Evolutionary conservation across 2,113 vertebrate species (phyloP), one percentile per base, ranked within the genome.

Genomic region (Menura novaehollandiae): DNA sequence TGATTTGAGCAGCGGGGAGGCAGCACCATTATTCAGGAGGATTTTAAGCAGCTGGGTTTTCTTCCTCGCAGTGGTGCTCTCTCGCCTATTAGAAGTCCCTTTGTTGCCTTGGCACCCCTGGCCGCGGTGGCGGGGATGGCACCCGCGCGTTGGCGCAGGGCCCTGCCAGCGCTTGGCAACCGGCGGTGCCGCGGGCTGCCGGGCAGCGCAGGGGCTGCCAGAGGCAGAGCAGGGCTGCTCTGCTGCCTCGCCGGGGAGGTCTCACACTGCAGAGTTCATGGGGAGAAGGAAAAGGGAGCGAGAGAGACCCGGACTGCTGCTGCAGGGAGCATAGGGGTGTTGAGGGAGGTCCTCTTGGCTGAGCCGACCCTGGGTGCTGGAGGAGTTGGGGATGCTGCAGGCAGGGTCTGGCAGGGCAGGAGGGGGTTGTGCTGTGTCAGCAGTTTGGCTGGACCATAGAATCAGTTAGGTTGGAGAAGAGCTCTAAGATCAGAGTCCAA

Each of bases 1-100:
- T 98, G 97, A 98, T 98, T 98, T 95, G 97, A 97, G 96, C 98
- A 95, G 97, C 78, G 1, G 98, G 97, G 96, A 95, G 39, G 96
- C 97, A 96, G 97, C 82, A 11, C 93, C 95, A 69, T 97, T 97
- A 91, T 97, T 97, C 96, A 86, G 90, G 88, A 96, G 83, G 75
- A 91, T 95, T 97, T 97, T 87, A 96, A 97, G 94, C 33, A 27
- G 77, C 63, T 17, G 73, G 88, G 53, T 94, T 97, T 97, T 94
- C 88, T 97, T 94, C 90, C 84, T 96, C 82, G 0, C 95, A 94
- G 96, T 96, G 87, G 96, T 96, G 82, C 82, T 88, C 94, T 71
- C 96, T 91, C 9, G 7, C 84, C 91, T 90, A 89, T 91, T 95
- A 85, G 35, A 90, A 89, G 90, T 58, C 84, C 73, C 79, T 96